Conservation (phyloP, 2,113 vertebrate genomes). For the Proteles cristata region DNA sequence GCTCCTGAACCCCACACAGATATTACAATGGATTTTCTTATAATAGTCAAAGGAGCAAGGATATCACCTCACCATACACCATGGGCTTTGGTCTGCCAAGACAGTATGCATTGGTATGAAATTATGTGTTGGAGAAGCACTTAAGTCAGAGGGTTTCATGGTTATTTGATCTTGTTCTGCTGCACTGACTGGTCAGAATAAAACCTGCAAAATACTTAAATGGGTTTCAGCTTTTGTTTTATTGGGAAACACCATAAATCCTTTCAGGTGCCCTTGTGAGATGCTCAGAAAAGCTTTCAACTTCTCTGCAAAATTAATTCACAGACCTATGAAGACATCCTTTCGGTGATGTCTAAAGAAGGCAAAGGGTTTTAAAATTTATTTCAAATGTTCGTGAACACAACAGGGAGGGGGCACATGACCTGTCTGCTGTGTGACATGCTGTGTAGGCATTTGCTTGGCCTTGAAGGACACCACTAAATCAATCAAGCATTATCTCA, state of each 20-base stretch:
- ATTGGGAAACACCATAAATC: neutral
- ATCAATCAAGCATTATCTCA: neutral
- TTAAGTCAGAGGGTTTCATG: neutral
- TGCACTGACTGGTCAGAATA: neutral
- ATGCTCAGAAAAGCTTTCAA: neutral
- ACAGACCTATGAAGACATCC: neutral
- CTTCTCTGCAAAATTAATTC: neutral
- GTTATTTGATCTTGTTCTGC: neutral
- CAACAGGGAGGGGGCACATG: neutral
- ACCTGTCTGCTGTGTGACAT: neutral
- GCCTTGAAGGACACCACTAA: neutral
- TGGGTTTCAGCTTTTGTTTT: neutral
- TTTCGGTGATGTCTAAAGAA: neutral
- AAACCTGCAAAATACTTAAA: neutral
- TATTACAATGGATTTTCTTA: neutral
- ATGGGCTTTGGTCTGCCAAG: neutral
- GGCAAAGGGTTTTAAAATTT: neutral
- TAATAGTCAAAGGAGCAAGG: neutral
- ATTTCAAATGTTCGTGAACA: neutral
- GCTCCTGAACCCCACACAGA: neutral
- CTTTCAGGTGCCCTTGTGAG: neutral
- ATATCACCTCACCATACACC: neutral
- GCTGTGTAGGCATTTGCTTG: neutral
- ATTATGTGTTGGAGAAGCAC: neutral
- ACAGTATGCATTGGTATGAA: neutral